Base-by-base conservation (phyloP, 2,888 invertebrate species). In the Alentia gelatinosa region DNA sequence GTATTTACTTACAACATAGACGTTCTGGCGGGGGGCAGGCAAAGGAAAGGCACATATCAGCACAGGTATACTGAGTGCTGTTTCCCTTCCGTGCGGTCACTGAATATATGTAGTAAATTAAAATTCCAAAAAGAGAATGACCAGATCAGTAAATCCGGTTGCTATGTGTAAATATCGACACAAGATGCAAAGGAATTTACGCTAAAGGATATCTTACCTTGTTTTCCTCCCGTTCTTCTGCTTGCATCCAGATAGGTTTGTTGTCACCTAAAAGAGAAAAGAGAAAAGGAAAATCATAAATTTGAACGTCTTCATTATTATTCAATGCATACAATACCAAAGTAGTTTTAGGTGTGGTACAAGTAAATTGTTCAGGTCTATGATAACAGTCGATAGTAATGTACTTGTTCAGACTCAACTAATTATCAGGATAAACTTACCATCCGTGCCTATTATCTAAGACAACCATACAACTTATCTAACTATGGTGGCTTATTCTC, bases 151-250 rank as follows among this genome's bases (percentile, higher is more conserved):
- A 19, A 19, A 56, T 56, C 56, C n/a, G 56, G 56, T n/a, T 56
- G 19, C 56, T 56, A n/a, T 56, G 56, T n/a, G 56, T 56, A 1
- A 56, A 1, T 56, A n/a, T 19, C 19, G 56, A 56, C n/a, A 56
- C 56, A 56, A 19, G n/a, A n/a, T 1, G n/a, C 19, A 56, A 56
- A n/a, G 56, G n/a, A n/a, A n/a, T n/a, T n/a, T n/a, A 56, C 5
- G 5, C n/a, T 19, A 56, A 56, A n/a, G n/a, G 9, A 56, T 19
- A 56, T n/a, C 56, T 56, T 75, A 90, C 90, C 90, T 99, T 99
- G 96, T 98, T 99, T 96, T 99, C 99, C 96, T 99, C 99, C 4
- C 99, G 97, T 95, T 99, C 99, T 96, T 99, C 99, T 0, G 99
- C 99, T 95, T 99, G 98, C 97, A 99, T 98, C 98, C 98, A 98